Percentiles rank a stretch among this genome's conserved stretches.
Conservation (phyloP, 2,113 vertebrate genomes). For the Oplegnathus fasciatus region DNA sequence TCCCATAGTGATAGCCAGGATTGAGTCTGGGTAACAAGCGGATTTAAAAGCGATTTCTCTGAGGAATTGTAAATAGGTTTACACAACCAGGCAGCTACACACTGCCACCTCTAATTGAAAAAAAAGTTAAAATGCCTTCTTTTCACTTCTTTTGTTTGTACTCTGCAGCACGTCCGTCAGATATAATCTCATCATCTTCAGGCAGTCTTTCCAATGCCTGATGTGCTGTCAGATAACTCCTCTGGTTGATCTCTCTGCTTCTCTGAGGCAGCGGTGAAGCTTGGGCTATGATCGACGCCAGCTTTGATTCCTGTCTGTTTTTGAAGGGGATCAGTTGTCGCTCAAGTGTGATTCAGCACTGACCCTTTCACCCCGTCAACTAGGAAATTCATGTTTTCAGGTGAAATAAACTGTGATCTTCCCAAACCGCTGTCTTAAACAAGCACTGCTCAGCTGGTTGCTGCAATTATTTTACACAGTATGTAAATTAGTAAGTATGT, state of each 20-base stretch:
- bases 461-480: conserved; percentile 19
- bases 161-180: conserved; percentile 38
- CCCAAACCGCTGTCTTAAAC: not conserved
- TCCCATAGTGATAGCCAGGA: conserved; percentile 50
- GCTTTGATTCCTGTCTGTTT: conserved; percentile 52
- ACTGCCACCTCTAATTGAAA: conserved; percentile 36
- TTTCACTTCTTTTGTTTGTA: conserved; percentile 37
- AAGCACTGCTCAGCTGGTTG: not conserved
- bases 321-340: conserved; percentile 40
- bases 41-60: conserved; percentile 63
- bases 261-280: conserved; percentile 27
- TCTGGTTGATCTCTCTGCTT: conserved; percentile 47
- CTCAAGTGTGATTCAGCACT: conserved; percentile 47
- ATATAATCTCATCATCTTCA: conserved; percentile 59
- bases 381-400: conserved; percentile 3
- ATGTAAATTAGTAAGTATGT: not conserved
- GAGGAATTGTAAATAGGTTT: conserved; percentile 58
- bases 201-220: conserved; percentile 30
- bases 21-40: conserved; percentile 46
- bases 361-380: conserved; percentile 38
- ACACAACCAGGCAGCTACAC: conserved; percentile 35
- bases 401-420: conserved; percentile 21
- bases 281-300: conserved; percentile 34
- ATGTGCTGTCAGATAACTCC: conserved; percentile 58
- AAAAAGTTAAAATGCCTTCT: conserved; percentile 29